Conservation (phyloP, 2,888 invertebrate species). For the Chrysopilus asiliformis region DNA sequence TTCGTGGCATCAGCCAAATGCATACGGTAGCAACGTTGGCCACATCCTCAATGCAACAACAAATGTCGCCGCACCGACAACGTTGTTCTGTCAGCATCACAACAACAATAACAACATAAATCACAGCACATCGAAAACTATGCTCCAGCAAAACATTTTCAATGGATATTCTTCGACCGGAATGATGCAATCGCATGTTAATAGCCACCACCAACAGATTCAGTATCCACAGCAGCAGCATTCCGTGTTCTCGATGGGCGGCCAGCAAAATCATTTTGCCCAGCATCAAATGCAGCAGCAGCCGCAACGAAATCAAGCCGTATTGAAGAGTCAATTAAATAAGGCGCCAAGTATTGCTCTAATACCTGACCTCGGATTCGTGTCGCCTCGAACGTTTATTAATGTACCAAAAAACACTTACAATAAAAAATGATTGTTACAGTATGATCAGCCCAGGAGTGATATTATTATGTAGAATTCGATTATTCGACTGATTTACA, state of each 20-base stretch:
- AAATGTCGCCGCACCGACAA: constrained; percentile 1
- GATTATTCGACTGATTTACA: too few species aligned
- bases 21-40: constrained; percentile 27
- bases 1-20: constrained; percentile 32
- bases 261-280: not conserved
- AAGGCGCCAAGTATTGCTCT: constrained; percentile 37
- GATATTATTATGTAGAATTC: constrained; percentile 12
- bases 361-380: constrained; percentile 43
- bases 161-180: constrained; percentile 9
- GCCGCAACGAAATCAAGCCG: not conserved
- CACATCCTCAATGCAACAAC: not conserved
- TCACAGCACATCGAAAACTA: too few species aligned
- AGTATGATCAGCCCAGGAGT: constrained; percentile 10
- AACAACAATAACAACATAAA: constrained; percentile 3
- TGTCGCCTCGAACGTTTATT: constrained; percentile 33
- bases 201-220: constrained; percentile 9
- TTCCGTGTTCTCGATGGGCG: not conserved
- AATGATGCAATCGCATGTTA: not conserved
- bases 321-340: constrained; percentile 17
- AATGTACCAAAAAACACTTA: constrained; percentile 13
- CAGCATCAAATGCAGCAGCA: not conserved
- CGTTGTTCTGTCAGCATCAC: constrained; percentile 1
- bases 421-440: constrained; percentile 17
- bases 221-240: constrained; percentile 15
- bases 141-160: too few species aligned